Evolutionary conservation across 2,797 vertebrate species (phyloP), one percentile per base, ranked within the genome.

Genomic region (Lateolabrax maculatus): DNA sequence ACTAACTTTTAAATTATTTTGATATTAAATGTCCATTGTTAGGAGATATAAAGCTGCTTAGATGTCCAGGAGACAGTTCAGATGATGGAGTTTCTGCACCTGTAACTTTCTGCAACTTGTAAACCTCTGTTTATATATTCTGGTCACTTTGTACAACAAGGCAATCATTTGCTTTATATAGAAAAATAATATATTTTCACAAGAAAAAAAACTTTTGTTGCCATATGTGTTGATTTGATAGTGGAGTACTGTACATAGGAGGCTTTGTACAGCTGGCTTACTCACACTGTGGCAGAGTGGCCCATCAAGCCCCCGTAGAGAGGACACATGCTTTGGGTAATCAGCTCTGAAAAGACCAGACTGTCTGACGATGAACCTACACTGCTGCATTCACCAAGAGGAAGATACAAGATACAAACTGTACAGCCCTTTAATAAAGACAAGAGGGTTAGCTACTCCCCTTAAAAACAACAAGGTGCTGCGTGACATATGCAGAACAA

Each of bases 281-380:
- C 74, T 85, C 76, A 73, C 74, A 88, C 85, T 81, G 69, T 81
- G 83, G 82, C 76, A 87, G 83, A 86, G 83, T 87, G 83, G 84
- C 79, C 84, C 72, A 81, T 90, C 83, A 84, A 79, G 80, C 80
- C 80, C 90, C 91, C 34, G 61, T 58, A 41, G 90, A 83, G 89
- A 90, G 87, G 81, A 88, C 90, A 92, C 87, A 84, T 93, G 87
- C 87, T 93, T 86, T 84, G 88, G 90, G 82, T 91, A 94, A 93
- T 94, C 90, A 94, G 87, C 91, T 90, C 77, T 72, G 85, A 90
- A 91, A 88, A 87, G 69, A 89, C 79, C 74, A 82, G 80, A 80
- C 87, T 84, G 63, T 82, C 67, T 89, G 84, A 86, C 23, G 48
- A 84, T 78, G 76, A 89, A 75, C 74, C 60, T 41, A n/a, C 81